Evolutionary conservation across 2,113 vertebrate genomes (phyloP), one percentile per base, ranked within the genome.

Genomic region (Pogonocichla stellata): DNA sequence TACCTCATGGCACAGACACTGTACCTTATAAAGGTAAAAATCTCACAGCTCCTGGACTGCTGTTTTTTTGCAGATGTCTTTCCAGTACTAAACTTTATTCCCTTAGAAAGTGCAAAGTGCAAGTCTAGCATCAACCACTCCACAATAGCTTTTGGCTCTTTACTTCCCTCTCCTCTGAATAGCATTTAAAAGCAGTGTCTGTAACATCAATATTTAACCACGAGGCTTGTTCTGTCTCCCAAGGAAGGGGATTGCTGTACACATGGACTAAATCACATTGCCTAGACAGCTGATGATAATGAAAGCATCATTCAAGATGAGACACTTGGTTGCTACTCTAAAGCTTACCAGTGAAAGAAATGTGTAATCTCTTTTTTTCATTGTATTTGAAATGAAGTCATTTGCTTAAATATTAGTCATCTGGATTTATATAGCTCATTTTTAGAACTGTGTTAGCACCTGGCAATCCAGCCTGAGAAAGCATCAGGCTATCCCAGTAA

Each of bases 131-230:
- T 79, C 65, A 79, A 79, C 23, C 28, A 85, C 53, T 92, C 92
- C 71, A 54, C 74, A 65, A 83, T 14, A 86, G 72, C 45, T 78
- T 86, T 80, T 83, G 79, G 47, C 19, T 64, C 58, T 88, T 85
- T 72, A 61, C 42, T 82, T 54, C 69, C n/a, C 54, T 89, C 89
- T 89, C 79, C 24, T 70, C 80, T 34, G 42, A 92, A 79, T 12
- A 33, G 33, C 50, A 69, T 87, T 87, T 79, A 87, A 93, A 93
- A 92, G 65, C 9, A 3, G 40, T 36, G 51, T 62, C 83, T 78
- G 6, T 60, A 89, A 66, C 80, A 92, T 90, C 83, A 93, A 89
- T 92, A 96, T 95, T 96, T 95, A 95, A 92, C 86, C 58, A 94
- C 2, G 0, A 91, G 43, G 51, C 29, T 92, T 83, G 14, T 42